Conservation (phyloP, 2,113 vertebrate genomes). For the Cacatua alba region DNA sequence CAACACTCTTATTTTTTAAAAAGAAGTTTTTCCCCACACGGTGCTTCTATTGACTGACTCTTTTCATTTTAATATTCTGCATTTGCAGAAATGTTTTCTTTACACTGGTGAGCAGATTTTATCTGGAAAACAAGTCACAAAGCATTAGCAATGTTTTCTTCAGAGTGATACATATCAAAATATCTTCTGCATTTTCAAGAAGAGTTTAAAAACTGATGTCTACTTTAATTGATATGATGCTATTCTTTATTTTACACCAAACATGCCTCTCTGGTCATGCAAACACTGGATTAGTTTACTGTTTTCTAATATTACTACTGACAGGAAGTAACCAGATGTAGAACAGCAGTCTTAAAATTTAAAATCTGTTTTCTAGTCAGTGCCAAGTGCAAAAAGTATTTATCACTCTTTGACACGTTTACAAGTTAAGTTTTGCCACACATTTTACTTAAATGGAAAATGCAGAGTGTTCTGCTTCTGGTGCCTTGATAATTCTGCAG, state of each 20-base stretch:
- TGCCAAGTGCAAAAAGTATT: neutral
- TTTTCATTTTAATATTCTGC: neutral
- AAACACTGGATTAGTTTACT: neutral
- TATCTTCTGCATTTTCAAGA: neutral
- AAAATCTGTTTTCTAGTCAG: neutral
- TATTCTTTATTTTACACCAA: neutral
- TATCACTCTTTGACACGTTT: neutral
- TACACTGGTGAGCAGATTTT: neutral
- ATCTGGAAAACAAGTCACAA: neutral
- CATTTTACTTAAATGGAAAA: constrained; percentile 22
- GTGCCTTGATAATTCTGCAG: neutral
- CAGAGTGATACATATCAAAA: neutral
- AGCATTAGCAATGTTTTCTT: neutral
- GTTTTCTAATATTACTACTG: neutral
- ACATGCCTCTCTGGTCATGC: neutral
- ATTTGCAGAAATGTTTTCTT: neutral
- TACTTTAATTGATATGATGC: neutral
- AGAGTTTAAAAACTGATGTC: neutral
- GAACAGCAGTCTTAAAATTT: neutral
- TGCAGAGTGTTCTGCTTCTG: neutral
- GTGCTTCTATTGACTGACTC: neutral
- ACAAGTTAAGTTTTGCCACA: neutral
- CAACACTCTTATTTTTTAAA: neutral
- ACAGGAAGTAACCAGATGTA: neutral
- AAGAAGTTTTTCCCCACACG: neutral